Percentiles rank a stretch among this genome's conserved stretches.
These are phyloP conservation scores for Cyphomyrmex costatus DNA, from an alignment of 1,140 invertebrate genomes.

Conservation along the genomic window DNA sequence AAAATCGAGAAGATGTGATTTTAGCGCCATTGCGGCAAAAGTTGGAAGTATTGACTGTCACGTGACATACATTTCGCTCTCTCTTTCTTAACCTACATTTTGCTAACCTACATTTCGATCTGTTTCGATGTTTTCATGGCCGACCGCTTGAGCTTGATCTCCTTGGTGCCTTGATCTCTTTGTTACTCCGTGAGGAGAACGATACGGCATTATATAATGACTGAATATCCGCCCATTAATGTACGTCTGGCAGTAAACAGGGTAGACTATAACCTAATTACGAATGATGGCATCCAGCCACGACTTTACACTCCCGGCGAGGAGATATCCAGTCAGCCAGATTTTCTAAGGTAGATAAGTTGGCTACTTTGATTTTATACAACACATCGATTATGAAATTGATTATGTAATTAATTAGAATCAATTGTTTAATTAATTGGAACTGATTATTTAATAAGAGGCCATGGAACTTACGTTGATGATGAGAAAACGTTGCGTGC, in stretches of 20 bases:
- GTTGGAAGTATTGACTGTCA: too few species aligned
- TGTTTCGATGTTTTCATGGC: too few species aligned
- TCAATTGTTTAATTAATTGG: conserved; percentile 46
- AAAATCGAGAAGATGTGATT: too few species aligned
- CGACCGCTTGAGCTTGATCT: too few species aligned
- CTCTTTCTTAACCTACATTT: too few species aligned
- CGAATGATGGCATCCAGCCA: conserved; percentile 87
- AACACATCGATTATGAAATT: conserved; percentile 35
- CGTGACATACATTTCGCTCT: too few species aligned
- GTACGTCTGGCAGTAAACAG: conserved; percentile 86
- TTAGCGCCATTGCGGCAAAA: too few species aligned
- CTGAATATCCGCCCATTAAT: conserved; percentile 77
- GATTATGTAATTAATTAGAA: conserved; percentile 5
- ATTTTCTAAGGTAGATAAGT: conserved; percentile 92
- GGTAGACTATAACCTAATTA: conserved; percentile 87
- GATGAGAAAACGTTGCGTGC: conserved; percentile 94
- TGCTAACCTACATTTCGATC: too few species aligned
- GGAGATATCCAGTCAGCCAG: conserved; percentile 92
- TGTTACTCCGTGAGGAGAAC: too few species aligned
- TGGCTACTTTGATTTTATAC: conserved; percentile 17
- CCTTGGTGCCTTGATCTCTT: too few species aligned
- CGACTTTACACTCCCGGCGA: conserved; percentile 95
- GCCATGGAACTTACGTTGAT: conserved; percentile 97
- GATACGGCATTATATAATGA: conserved; percentile 66
- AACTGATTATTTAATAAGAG: conserved; percentile 86